Conservation (phyloP, 2,797 vertebrate genomes). For the Danionella dracula region DNA sequence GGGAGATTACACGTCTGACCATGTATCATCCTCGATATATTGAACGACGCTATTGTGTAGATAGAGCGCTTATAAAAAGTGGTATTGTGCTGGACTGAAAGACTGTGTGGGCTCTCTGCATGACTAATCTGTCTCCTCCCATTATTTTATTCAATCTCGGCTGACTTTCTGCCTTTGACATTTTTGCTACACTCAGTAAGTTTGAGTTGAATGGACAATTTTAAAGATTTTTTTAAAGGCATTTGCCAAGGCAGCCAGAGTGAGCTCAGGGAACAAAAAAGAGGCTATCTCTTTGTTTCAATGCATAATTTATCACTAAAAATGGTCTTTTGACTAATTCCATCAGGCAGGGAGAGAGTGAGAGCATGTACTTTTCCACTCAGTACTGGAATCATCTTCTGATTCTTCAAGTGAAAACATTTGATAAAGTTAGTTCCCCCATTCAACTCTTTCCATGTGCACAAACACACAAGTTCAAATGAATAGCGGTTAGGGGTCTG, state of each 20-base stretch:
- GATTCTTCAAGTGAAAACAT: constrained; percentile 73
- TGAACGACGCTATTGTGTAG: constrained; percentile 98
- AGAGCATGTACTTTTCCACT: constrained; percentile 70
- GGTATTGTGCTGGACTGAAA: constrained; percentile 95
- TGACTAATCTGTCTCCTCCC: constrained; percentile 99
- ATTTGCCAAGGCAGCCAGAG: constrained; percentile 82
- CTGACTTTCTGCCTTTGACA: constrained; percentile 99
- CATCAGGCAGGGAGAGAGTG: constrained; percentile 67
- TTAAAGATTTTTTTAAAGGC: constrained; percentile 99
- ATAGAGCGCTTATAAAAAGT: constrained; percentile 97
- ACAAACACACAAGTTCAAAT: constrained; percentile 60
- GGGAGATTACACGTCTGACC: constrained; percentile 99
- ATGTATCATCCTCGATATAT: constrained; percentile 99
- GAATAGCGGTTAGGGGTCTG: constrained; percentile 57
- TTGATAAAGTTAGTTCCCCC: constrained; percentile 59
- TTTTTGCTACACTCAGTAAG: constrained; percentile 99
- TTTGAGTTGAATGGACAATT: constrained; percentile 99
- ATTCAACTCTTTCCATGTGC: constrained; percentile 37
- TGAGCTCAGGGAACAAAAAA: constrained; percentile 77
- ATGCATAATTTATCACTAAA: constrained; percentile 85
- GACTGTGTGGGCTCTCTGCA: constrained; percentile 97
- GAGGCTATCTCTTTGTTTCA: constrained; percentile 97
- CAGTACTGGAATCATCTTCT: constrained; percentile 71
- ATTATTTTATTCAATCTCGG: constrained; percentile 99
- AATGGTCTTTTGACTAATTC: constrained; percentile 75